Percentiles rank a stretch among this genome's conserved stretches.
phyloP scores from a whole-genome alignment of 92 coral and sea anemone genomes.

The Palythoa heliodiscus region DNA sequence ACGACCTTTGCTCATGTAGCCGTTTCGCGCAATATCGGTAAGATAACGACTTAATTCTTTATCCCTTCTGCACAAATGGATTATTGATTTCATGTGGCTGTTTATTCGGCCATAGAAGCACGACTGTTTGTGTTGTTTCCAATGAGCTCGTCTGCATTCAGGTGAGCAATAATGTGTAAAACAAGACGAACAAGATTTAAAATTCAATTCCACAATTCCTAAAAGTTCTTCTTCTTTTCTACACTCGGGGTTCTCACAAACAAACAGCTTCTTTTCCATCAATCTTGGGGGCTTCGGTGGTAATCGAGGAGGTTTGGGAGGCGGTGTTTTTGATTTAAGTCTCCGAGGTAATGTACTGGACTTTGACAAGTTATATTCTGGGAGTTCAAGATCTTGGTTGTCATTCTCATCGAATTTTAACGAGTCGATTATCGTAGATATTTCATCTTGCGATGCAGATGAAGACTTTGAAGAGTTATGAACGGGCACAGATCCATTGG shows the following conservation, averaged over 20 bases:
- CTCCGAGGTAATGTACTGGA: conserved; percentile 82
- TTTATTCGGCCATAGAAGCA: conserved; percentile 91
- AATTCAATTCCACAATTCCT: conserved; percentile 92
- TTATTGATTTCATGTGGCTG: conserved; percentile 84
- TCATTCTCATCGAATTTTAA: conserved; percentile 71
- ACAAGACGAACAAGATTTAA: conserved; percentile 94
- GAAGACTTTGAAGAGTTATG: conserved; percentile 49
- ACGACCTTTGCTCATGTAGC: conserved; percentile 85
- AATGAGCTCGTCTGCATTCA: conserved; percentile 83
- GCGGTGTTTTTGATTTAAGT: conserved; percentile 76
- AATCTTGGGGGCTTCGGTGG: conserved; percentile 98
- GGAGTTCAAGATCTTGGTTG: conserved; percentile 38
- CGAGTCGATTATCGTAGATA: conserved; percentile 54
- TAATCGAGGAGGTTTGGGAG: conserved; percentile 80
- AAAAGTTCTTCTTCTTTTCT: conserved; percentile 85
- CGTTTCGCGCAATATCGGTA: conserved; percentile 76
- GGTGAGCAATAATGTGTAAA: conserved; percentile 97
- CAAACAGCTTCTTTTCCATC: conserved; percentile 89
- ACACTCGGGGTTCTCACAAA: conserved; percentile 92
- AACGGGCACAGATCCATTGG: conserved; percentile 48
- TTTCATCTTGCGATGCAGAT: conserved; percentile 40
- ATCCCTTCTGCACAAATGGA: conserved; percentile 67
- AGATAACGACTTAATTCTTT: conserved; percentile 65
- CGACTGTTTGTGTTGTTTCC: conserved; percentile 81
- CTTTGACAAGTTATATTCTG: conserved; percentile 54